A percentile compares a stretch with the other conserved stretches of the same genome.
These are phyloP conservation scores for Centropus bengalensis DNA, from an alignment of 2,113 vertebrate species.

Conservation along the genomic window DNA sequence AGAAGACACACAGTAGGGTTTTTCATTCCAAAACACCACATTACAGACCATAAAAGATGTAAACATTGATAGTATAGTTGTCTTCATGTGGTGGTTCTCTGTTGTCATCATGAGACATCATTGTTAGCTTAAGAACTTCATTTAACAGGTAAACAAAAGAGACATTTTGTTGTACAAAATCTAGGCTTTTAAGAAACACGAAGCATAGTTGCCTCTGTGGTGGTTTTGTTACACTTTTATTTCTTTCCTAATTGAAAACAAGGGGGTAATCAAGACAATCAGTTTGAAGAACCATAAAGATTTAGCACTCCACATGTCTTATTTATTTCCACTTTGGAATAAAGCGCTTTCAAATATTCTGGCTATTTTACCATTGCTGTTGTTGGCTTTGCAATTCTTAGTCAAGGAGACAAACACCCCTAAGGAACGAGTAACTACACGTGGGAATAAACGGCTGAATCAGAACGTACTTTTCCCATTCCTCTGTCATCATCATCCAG, in stretches of 20 bases:
- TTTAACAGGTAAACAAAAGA: background rate
- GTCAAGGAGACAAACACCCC: constrained; percentile 45
- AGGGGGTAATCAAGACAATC: background rate
- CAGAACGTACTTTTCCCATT: constrained; percentile 24
- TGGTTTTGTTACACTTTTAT: background rate
- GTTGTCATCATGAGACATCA: background rate
- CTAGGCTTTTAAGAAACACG: background rate
- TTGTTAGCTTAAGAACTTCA: background rate
- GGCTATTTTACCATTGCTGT: constrained; percentile 18
- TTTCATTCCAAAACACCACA: background rate
- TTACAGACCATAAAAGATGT: background rate
- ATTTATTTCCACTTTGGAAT: background rate
- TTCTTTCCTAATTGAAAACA: background rate
- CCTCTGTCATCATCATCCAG: constrained; percentile 11
- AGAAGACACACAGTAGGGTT: background rate
- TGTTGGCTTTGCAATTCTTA: constrained; percentile 53
- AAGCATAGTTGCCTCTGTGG: background rate
- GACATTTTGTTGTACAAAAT: background rate
- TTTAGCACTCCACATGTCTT: background rate
- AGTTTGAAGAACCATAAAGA: background rate
- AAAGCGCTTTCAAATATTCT: constrained; percentile 20
- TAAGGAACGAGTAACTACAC: constrained; percentile 62
- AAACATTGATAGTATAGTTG: background rate
- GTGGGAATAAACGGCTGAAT: constrained; percentile 65
- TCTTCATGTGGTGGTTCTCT: background rate